Base-by-base conservation (phyloP, 2,888 invertebrate genomes). In the Pteria penguin region DNA sequence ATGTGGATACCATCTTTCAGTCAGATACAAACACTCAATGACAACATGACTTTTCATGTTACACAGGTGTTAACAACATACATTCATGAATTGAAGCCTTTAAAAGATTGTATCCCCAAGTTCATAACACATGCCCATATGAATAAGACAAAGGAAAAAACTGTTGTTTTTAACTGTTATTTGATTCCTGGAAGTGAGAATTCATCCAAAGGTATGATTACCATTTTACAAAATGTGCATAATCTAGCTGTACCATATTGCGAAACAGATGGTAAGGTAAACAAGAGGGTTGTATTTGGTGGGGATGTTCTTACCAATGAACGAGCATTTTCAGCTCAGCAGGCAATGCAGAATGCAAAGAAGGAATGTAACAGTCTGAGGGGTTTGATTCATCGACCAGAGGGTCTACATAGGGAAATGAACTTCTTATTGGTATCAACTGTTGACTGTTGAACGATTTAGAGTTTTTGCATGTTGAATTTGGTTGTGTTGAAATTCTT, bases 11-110 rank as follows among this genome's bases (percentile, higher is more conserved):
- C 70, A 33, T 70, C 70, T 24, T 14, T 11, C 2, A 33, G 36
- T 2, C 61, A 70, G 1, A 60, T 70, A 22, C 11, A 70, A 2
- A 11, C 61, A 29, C n/a, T 57, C 4, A n/a, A 60, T 55, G 22
- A 67, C 5, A 66, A 73, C 58, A 52, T 73, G 4, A 54, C 27
- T 1, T 68, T 74, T 29, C 68, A 74, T 32, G 52, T 68, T 31
- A 27, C 68, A n/a, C 8, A 62, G 14, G 54, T 61, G 1, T 54
- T 67, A 18, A 14, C 63, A 4, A 66, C 27, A n/a, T 72, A 72
- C 18, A 18, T 66, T 27, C 4, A 33, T 18, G 62, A 14, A 55
- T 22, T 72, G 18, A 29, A 66, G n/a, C 58, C 58, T 26, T 24
- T 45, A 2, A 57, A 36, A n/a, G 36, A 67, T 24, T 52, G 26